These are phyloP conservation scores for Apodemia zela DNA, from an alignment of 2,888 invertebrate genomes.

Conservation along the genomic window DNA sequence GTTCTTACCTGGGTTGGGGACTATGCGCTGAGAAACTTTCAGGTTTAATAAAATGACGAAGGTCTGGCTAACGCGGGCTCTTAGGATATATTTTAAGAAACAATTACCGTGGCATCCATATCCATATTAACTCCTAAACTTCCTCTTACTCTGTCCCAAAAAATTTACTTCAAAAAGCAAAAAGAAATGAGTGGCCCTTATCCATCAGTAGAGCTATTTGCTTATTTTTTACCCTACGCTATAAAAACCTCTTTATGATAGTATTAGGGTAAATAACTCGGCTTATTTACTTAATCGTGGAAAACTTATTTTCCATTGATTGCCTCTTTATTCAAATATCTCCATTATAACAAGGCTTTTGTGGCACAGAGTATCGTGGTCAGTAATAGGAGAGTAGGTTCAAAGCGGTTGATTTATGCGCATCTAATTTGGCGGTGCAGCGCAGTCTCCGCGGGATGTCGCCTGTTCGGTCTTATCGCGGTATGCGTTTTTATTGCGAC, in stretches of 20 bases:
- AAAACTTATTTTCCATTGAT: conserved; percentile 21
- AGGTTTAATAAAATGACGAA: too few relatives aligned
- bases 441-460: conserved; percentile 52
- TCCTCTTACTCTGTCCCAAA: too few relatives aligned
- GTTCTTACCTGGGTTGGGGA: too few relatives aligned
- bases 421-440: conserved; percentile 66
- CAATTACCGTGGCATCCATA: too few relatives aligned
- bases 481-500: conserved; percentile 66
- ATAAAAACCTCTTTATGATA: too few relatives aligned
- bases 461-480: conserved; percentile 50
- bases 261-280: conserved; percentile 3
- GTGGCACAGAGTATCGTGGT: conserved; percentile 28
- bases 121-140: too few relatives aligned
- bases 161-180: too few relatives aligned
- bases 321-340: conserved; percentile 26
- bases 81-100: too few relatives aligned
- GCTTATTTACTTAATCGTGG: neutral
- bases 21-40: too few relatives aligned
- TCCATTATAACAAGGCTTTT: conserved; percentile 33
- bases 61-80: too few relatives aligned
- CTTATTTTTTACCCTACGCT: neutral
- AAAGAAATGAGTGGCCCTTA: too few relatives aligned
- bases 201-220: too few relatives aligned
- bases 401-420: conserved; percentile 62
- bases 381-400: conserved; percentile 34